Evolutionary conservation across 2,888 invertebrate genomes (phyloP), one percentile per base, ranked within the genome.

Genomic region (Acanthoscelides obtectus): DNA sequence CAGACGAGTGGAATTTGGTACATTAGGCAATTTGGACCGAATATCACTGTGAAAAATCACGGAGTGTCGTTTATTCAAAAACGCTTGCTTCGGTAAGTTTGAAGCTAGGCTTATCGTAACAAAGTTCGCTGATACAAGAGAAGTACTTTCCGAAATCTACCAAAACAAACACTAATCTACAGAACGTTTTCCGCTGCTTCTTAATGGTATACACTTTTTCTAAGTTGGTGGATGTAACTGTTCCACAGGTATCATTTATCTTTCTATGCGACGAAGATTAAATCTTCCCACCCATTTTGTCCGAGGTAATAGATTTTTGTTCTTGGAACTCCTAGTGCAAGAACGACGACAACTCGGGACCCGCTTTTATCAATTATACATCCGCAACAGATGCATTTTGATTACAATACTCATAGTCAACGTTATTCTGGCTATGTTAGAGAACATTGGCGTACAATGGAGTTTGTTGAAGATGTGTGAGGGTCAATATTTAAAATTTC

Each of bases 251-350:
- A 21, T 21, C 5, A 21, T 22, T 22, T 66, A 22, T 22, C 66
- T 66, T 66, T n/a, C 22, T 12, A 66, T 66, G 22, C 22, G 66
- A 22, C 68, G 8, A 22, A 68, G 68, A 68, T 68, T 68, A 68
- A 20, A 68, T 45, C 3, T 45, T 45, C 45, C 45, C 45, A 45
- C 45, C 45, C 45, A 45, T 45, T 45, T 45, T 45, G 45, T 45
- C 45, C 45, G 17, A 6, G 5, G 5, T 45, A 45, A 45, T 45
- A 45, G 45, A 45, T 45, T 45, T 45, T 45, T 45, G 45, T 45
- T 45, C 45, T 45, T 45, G 45, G 45, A 45, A 45, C 45, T 45
- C 45, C 45, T 12, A 12, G 45, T 45, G 45, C 45, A 45, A 45
- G 45, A 45, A 45, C 45, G 45, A 45, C 45, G 8, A 25, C 25